Conservation (phyloP, 2,797 vertebrate genomes). For the Amniataba percoides region DNA sequence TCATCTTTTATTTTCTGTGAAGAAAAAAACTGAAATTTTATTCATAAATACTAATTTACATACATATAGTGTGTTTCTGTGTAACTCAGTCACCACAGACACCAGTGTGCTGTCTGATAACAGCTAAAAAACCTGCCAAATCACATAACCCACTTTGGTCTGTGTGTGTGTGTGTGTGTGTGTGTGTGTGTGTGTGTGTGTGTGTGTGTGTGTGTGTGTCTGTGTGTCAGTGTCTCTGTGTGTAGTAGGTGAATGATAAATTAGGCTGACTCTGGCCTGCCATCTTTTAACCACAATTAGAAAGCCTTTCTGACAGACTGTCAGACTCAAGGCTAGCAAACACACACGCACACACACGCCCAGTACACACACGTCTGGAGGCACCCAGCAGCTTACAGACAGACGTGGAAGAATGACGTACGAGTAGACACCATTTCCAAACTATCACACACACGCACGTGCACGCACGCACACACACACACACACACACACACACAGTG, state of each 20-base stretch:
- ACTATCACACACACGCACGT: slow-evolving; percentile 34
- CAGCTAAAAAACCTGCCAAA: slow-evolving; percentile 55
- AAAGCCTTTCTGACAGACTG: slow-evolving; percentile 80
- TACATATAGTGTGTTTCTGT: slow-evolving; percentile 51
- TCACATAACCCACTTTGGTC: slow-evolving; percentile 47
- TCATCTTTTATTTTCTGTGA: not conserved
- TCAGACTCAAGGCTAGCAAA: slow-evolving; percentile 68
- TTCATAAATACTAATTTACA: slow-evolving; percentile 58
- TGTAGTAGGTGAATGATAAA: slow-evolving; percentile 70
- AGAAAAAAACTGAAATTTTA: slow-evolving; percentile 32
- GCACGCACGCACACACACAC: slow-evolving; percentile 19
- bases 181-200: slow-evolving; percentile 12
- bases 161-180: slow-evolving; percentile 28
- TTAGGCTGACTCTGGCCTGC: slow-evolving; percentile 71
- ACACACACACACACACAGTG: slow-evolving; percentile 51
- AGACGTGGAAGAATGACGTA: slow-evolving; percentile 62
- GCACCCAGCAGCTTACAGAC: slow-evolving; percentile 59
- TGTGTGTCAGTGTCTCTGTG: slow-evolving; percentile 33
- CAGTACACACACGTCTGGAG: slow-evolving; percentile 40
- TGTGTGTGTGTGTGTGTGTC: slow-evolving; percentile 22
- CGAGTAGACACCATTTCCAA: slow-evolving; percentile 52
- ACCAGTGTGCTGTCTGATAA: slow-evolving; percentile 60
- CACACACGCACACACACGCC: slow-evolving; percentile 37
- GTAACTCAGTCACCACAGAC: slow-evolving; percentile 44
- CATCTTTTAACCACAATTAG: slow-evolving; percentile 85